Conservation (phyloP, 2,888 invertebrate species). For the Eupithecia inturbata region DNA sequence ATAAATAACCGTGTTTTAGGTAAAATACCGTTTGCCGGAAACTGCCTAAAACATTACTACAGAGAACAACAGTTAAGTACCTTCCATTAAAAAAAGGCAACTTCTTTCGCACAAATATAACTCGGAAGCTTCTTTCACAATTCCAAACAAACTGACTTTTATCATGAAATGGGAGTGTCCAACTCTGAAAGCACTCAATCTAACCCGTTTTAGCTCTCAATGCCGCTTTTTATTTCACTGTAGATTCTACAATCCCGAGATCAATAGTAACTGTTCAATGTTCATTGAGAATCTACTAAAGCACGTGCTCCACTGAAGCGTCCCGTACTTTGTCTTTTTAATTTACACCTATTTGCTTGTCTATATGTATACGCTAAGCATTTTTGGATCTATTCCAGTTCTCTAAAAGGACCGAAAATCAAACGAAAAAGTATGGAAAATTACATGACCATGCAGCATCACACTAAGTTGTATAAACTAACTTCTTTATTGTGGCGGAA, state of each 20-base stretch:
- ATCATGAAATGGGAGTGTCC: slow-evolving; percentile 42
- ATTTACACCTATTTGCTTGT: neutral
- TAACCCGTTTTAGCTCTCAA: slow-evolving; percentile 30
- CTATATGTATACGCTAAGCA: no score
- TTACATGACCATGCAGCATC: neutral
- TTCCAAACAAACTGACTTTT: neutral
- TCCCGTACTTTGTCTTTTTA: neutral
- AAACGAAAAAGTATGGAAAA: neutral
- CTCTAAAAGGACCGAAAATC: neutral
- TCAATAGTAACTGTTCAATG: slow-evolving; percentile 34
- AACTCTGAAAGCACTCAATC: slow-evolving; percentile 27
- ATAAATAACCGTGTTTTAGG: neutral
- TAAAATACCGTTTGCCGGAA: neutral
- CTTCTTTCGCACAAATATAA: slow-evolving; percentile 1
- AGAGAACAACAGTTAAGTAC: no score
- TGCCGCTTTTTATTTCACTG: slow-evolving; percentile 39
- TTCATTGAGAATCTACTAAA: slow-evolving; percentile 39
- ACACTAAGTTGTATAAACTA: neutral
- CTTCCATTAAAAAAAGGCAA: neutral
- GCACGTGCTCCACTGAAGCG: neutral
- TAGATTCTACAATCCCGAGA: slow-evolving; percentile 39
- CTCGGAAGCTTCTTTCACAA: neutral
- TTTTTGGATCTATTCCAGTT: no score
- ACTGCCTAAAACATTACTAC: neutral
- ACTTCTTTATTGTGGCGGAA: neutral